Evolutionary conservation across 2,113 vertebrate genomes (phyloP).

Genomic region (Dolichallabes microphthalmus): DNA sequence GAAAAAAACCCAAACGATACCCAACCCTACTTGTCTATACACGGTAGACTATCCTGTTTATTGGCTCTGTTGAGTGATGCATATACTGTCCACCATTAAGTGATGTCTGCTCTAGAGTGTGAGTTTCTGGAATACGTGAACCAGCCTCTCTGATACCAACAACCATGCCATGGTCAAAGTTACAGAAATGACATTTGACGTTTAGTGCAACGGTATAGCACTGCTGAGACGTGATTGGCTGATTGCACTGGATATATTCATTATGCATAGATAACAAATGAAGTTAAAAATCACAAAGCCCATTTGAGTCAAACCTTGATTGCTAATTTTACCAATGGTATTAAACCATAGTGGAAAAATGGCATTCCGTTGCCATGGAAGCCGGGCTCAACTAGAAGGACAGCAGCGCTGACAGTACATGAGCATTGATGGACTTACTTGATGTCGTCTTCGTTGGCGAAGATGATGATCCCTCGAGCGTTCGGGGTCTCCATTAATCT

Average conservation of each 20-base stretch:
- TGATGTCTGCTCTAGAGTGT: no score
- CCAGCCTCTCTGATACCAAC: background rate
- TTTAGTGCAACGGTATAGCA: background rate
- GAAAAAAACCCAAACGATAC: no score
- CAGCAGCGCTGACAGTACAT: background rate
- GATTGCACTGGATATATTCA: background rate
- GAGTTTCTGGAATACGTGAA: background rate
- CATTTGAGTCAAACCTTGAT: no score
- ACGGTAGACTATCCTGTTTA: no score
- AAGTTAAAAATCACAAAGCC: no score
- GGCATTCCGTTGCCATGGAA: background rate
- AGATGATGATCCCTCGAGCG: slow-evolving; percentile 77
- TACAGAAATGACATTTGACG: background rate
- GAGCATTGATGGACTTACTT: slow-evolving; percentile 61
- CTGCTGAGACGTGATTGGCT: no score
- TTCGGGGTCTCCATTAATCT: slow-evolving; percentile 79
- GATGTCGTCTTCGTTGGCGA: slow-evolving; percentile 80
- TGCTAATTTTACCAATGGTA: background rate
- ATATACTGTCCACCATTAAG: no score
- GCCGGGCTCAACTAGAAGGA: background rate
- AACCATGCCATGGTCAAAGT: background rate
- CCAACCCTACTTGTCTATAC: no score
- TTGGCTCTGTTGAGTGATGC: no score
- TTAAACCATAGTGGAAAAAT: background rate
- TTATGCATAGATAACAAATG: background rate